Base-by-base conservation (phyloP, 2,113 vertebrate genomes). In the Brachypodius melanocephalos region DNA sequence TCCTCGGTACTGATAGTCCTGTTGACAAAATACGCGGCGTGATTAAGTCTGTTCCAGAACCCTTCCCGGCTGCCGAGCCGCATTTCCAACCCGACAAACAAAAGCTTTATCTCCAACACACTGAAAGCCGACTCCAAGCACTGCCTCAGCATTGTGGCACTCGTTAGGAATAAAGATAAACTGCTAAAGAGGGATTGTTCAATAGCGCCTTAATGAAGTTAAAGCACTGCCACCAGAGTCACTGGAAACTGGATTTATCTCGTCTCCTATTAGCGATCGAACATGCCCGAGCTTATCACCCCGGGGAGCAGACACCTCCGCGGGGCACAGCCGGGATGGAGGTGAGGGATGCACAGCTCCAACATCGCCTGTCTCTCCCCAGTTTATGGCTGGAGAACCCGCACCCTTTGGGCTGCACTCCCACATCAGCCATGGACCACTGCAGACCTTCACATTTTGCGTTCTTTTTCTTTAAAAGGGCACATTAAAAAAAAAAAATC, bases 381-480 rank as follows among this genome's bases (percentile, higher is more conserved):
- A 1, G 0, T 18, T 59, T 5, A 38, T 0, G 0, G 19, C 12
- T 4, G 0, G 8, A 22, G 17, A 17, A 34, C 42, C 14, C 10
- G 0, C 34, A 24, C 2, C 14, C 38, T 5, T 62, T 0, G 24
- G 3, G 12, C 51, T 11, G 32, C 4, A 0, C 21, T n/a, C 21
- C 52, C 3, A 2, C 55, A n/a, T 5, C 66, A 40, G 4, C 34
- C 55, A 17, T 0, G 11, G 21, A 25, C 22, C 55, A 16, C 46
- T 5, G 36, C 29, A n/a, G 31, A 8, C 17, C n/a, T 14, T 16
- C 22, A 1, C 8, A 0, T 32, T 32, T 8, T 9, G 1, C 55
- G 34, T 77, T 14, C 13, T 32, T 18, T 16, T 71, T 12, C 32
- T 85, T 54, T 29, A 45, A 28, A 66, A 67, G 4, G 4, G 8